These are phyloP conservation scores for Scaptodrosophila latifasciaeformis DNA, from an alignment of 2,888 invertebrate species.

Conservation along the genomic window DNA sequence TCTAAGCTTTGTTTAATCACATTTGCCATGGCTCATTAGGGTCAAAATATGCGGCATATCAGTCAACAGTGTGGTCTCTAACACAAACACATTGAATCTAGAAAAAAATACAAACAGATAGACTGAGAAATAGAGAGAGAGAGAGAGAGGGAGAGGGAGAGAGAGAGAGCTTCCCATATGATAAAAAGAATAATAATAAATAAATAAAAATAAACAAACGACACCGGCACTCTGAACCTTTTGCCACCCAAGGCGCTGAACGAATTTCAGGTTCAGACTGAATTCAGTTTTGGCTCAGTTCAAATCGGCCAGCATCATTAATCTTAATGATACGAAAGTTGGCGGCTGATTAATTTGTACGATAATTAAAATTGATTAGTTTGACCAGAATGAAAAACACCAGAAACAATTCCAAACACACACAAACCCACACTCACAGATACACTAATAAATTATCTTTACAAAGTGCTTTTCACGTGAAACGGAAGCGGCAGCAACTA, in stretches of 20 bases:
- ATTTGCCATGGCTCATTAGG: constrained; percentile 61
- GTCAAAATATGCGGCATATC: constrained; percentile 53
- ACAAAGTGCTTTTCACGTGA: constrained; percentile 14
- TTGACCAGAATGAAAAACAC: constrained; percentile 19
- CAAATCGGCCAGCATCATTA: constrained; percentile 44
- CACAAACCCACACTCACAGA: constrained; percentile 35
- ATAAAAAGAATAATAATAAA: too few relatives aligned
- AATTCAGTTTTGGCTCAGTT: not conserved
- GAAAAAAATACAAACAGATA: not conserved
- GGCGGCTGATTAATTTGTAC: constrained; percentile 66
- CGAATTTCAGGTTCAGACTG: not conserved
- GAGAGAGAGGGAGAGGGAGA: too few relatives aligned
- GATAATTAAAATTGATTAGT: constrained; percentile 68
- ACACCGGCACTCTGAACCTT: constrained; percentile 22
- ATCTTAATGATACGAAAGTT: constrained; percentile 67
- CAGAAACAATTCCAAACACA: too few relatives aligned
- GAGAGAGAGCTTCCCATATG: too few relatives aligned
- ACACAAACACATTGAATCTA: constrained; percentile 6
- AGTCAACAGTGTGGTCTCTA: constrained; percentile 34
- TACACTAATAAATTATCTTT: constrained; percentile 53
- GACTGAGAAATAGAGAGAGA: too few relatives aligned
- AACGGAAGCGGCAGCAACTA: constrained; percentile 58
- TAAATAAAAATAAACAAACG: constrained; percentile 31
- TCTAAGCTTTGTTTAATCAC: constrained; percentile 46
- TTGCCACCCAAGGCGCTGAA: constrained; percentile 49